Base-by-base conservation (phyloP, 2,113 vertebrate genomes). In the Otis tarda region DNA sequence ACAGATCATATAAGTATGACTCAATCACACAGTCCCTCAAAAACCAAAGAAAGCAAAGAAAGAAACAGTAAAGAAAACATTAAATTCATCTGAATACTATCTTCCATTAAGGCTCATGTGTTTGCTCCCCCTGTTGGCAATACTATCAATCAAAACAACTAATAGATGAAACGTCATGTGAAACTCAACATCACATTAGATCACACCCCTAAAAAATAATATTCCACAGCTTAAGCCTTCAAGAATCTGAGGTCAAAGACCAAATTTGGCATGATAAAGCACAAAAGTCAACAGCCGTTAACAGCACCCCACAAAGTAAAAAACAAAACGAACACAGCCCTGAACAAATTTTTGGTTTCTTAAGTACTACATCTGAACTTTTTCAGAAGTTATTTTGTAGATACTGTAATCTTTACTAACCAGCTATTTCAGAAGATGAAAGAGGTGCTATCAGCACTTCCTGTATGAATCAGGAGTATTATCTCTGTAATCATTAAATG, bases 101-200 rank as follows among this genome's bases (percentile, higher is more conserved):
- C 27, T 64, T 83, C 43, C 25, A 57, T 53, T 52, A 41, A 76
- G n/a, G 30, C 31, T 60, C 87, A 20, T 7, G 27, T 81, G 50
- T 49, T 50, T 92, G 69, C 91, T 96, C 94, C 93, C 73, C 52
- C 76, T 94, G 61, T 89, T 75, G 87, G 87, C 12, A 92, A 89
- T 5, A 60, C 22, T 50, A 53, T 52, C 84, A 64, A 69, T 23
- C 2, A 0, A 84, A 87, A 91, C 53, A 47, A 86, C 22, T 9
- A 65, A 49, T 7, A 84, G 31, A 77, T 52, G 49, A 71, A 78
- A 55, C 55, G 91, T 28, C 12, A 14, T 39, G 47, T 65, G 83
- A 90, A 90, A 89, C 60, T 33, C 60, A 78, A 60, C 73, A 60
- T 13, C 21, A 9, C 4, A 9, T 57, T 39, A 84, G 47, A 69